Percentiles rank a stretch among this genome's conserved stretches.
phyloP scores from a whole-genome alignment of 2,888 invertebrate genomes.

The Nomada goodeniana region DNA sequence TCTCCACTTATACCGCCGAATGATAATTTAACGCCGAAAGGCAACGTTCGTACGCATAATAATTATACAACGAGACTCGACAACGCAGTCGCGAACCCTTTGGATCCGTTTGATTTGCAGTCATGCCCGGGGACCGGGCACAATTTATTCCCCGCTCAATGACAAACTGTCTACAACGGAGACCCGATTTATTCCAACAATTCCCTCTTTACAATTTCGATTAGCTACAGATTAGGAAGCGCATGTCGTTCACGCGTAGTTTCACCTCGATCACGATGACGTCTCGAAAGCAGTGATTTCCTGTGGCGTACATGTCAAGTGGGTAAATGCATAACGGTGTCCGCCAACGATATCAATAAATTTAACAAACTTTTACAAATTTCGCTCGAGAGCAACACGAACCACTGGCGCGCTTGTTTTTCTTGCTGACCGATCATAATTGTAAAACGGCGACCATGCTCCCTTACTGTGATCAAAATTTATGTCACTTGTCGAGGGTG shows the following conservation, averaged over 20 bases:
- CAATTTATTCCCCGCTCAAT: conserved; percentile 40
- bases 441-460: conserved; percentile 3
- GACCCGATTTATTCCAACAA: conserved; percentile 42
- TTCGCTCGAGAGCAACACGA: background rate
- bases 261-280: conserved; percentile 33
- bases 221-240: conserved; percentile 61
- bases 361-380: conserved; percentile 20
- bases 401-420: background rate
- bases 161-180: conserved; percentile 38
- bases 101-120: conserved; percentile 23
- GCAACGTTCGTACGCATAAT: conserved; percentile 72
- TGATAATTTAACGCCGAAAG: conserved; percentile 69
- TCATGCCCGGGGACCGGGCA: background rate
- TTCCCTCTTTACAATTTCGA: conserved; percentile 59
- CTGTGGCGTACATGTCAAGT: conserved; percentile 7
- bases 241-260: conserved; percentile 1
- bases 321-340: conserved; percentile 40
- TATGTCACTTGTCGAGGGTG: background rate
- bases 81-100: conserved; percentile 67
- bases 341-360: conserved; percentile 31
- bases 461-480: background rate
- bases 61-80: conserved; percentile 67
- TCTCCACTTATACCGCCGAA: conserved; percentile 16
- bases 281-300: conserved; percentile 26
- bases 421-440: conserved; percentile 4